Evolutionary conservation across 2,797 vertebrate species (phyloP).

Genomic region (Chloroceryle amazona): DNA sequence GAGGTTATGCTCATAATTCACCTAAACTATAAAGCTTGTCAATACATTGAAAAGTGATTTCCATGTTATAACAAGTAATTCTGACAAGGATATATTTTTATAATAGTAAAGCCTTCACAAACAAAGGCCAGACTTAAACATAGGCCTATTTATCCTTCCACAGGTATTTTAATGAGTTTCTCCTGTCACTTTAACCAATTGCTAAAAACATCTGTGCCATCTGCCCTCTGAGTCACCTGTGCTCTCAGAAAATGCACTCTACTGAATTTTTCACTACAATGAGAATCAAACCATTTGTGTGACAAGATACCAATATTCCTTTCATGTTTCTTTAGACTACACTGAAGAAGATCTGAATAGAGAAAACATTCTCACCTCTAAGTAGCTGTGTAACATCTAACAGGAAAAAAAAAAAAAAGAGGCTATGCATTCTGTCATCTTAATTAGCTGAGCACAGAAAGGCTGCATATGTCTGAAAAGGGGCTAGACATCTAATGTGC

Average conservation of each 20-base stretch:
- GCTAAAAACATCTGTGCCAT: constrained; percentile 30
- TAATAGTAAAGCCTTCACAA: not conserved
- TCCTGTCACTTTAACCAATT: constrained; percentile 22
- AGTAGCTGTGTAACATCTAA: not conserved
- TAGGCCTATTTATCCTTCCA: not conserved
- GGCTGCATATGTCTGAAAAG: not conserved
- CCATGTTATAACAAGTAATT: not conserved
- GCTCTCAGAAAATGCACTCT: not conserved
- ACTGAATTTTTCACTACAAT: not conserved
- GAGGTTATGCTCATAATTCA: not conserved
- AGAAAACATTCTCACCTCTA: not conserved
- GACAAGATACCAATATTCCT: not conserved
- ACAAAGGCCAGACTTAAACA: not conserved
- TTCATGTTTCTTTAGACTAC: not conserved
- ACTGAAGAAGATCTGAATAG: not conserved
- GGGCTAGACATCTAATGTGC: not conserved
- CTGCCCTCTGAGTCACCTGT: not conserved
- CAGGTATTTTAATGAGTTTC: not conserved
- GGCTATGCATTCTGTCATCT: not conserved
- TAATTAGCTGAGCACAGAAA: not conserved
- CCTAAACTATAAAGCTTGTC: not conserved
- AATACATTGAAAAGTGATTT: not conserved
- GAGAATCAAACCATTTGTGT: constrained; percentile 4
- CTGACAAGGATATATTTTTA: not conserved
- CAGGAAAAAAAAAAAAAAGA: not conserved